These are phyloP conservation scores for Desmodus rotundus DNA, from an alignment of 2,113 vertebrate genomes.

Conservation along the genomic window DNA sequence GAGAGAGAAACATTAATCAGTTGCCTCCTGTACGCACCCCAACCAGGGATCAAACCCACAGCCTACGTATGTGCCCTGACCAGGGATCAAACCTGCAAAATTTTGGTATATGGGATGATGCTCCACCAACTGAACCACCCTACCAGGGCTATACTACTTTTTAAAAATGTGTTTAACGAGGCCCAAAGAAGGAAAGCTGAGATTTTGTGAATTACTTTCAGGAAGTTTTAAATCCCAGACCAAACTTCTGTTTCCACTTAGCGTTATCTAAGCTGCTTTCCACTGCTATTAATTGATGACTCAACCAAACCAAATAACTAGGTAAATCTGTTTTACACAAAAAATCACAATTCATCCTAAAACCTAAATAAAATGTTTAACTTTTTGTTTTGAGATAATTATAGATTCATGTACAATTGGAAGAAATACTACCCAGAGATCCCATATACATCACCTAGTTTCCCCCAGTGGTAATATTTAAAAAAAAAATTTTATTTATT, in stretches of 20 bases:
- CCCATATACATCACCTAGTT: not conserved
- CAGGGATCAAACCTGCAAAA: not conserved
- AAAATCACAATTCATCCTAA: not conserved
- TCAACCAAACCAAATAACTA: not conserved
- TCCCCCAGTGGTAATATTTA: not conserved
- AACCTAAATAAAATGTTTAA: not conserved
- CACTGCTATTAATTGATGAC: not conserved
- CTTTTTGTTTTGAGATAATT: not conserved
- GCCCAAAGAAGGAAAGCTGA: not conserved
- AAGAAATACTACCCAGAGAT: not conserved
- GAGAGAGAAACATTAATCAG: not conserved
- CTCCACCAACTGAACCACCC: not conserved
- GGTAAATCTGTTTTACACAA: not conserved
- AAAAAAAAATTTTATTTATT: too few relatives aligned
- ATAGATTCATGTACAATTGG: not conserved
- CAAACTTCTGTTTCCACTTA: not conserved
- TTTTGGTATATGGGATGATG: not conserved
- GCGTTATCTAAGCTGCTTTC: not conserved
- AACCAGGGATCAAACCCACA: too few relatives aligned
- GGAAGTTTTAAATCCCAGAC: not conserved
- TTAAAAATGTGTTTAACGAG: not conserved
- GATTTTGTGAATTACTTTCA: conserved; percentile 12
- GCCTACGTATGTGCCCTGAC: not conserved
- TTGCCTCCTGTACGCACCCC: not conserved
- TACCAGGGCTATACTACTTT: not conserved